Evolutionary conservation across 2,113 vertebrate genomes (phyloP).

Genomic region (Abramis brama): DNA sequence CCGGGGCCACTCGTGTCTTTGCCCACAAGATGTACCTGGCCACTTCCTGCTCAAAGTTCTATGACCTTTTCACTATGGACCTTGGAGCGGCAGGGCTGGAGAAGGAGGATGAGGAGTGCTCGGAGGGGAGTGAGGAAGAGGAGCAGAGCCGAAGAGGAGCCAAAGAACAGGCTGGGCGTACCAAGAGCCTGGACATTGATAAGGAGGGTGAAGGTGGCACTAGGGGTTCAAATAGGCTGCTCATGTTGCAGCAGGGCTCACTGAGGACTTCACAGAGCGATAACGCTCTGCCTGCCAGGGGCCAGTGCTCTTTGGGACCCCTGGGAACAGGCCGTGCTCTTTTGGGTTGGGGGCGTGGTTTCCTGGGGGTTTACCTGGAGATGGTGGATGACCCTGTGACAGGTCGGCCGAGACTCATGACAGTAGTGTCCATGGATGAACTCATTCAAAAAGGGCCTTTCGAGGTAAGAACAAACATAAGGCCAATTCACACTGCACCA

Average conservation of each 20-base stretch:
- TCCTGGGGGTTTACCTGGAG: conserved; percentile 80
- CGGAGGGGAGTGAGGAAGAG: conserved; percentile 68
- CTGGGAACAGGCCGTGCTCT: conserved; percentile 69
- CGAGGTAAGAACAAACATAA: conserved; percentile 66
- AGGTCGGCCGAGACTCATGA: conserved; percentile 78
- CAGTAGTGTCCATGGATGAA: conserved; percentile 81
- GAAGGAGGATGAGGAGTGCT: conserved; percentile 65
- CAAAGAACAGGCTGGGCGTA: conserved; percentile 78
- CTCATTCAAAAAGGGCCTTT: conserved; percentile 81
- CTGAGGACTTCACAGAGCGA: conserved; percentile 81
- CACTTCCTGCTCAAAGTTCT: conserved; percentile 90
- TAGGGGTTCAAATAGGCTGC: conserved; percentile 64
- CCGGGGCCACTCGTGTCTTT: conserved; percentile 76
- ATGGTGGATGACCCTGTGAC: conserved; percentile 80
- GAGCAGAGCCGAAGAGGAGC: conserved; percentile 72
- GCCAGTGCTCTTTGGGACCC: conserved; percentile 59
- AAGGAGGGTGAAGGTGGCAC: conserved; percentile 69
- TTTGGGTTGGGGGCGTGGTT: conserved; percentile 84
- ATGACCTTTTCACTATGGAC: conserved; percentile 85
- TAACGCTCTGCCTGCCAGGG: conserved; percentile 73
- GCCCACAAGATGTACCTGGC: conserved; percentile 89
- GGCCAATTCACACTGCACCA: too few relatives aligned
- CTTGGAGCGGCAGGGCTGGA: conserved; percentile 60
- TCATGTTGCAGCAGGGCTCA: conserved; percentile 70
- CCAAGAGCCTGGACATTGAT: conserved; percentile 82